A percentile compares a stretch with the other conserved stretches of the same genome.
Evolutionary conservation across 2,797 vertebrate genomes (phyloP).

Genomic region (Clarias platycephalus): DNA sequence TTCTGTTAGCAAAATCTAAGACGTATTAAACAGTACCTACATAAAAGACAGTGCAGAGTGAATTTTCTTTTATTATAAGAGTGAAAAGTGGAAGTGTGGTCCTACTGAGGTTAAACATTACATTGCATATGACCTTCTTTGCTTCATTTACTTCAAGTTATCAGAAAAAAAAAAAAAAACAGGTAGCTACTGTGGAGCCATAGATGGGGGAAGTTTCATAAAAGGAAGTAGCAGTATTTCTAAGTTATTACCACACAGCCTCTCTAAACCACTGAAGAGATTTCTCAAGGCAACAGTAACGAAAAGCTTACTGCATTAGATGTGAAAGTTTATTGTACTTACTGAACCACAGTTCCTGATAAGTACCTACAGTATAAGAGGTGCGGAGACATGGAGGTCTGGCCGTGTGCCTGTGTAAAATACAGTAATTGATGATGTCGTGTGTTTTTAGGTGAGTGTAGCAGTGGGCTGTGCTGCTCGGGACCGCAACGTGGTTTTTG

Average conservation of each 20-base stretch:
- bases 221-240: constrained; percentile 10
- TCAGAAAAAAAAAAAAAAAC: neutral
- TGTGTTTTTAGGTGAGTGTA: constrained; percentile 81
- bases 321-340: neutral
- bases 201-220: neutral
- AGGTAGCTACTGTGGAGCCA: constrained; percentile 17
- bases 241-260: constrained; percentile 9
- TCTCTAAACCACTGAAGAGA: neutral
- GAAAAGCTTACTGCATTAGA: neutral
- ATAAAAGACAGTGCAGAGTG: neutral
- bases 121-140: neutral
- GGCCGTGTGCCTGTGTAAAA: neutral
- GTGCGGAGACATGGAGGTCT: neutral
- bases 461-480: constrained; percentile 87
- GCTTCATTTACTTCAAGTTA: neutral
- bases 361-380: neutral
- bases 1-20: neutral
- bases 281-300: neutral
- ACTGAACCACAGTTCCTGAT: neutral
- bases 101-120: neutral
- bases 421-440: neutral
- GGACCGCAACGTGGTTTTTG: constrained; percentile 87
- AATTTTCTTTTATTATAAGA: neutral
- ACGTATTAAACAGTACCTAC: neutral
- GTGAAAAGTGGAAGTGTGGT: neutral